Evolutionary conservation across 2,113 vertebrate genomes (phyloP), one percentile per base, ranked within the genome.

Genomic region (Dicerorhinus sumatrensis): DNA sequence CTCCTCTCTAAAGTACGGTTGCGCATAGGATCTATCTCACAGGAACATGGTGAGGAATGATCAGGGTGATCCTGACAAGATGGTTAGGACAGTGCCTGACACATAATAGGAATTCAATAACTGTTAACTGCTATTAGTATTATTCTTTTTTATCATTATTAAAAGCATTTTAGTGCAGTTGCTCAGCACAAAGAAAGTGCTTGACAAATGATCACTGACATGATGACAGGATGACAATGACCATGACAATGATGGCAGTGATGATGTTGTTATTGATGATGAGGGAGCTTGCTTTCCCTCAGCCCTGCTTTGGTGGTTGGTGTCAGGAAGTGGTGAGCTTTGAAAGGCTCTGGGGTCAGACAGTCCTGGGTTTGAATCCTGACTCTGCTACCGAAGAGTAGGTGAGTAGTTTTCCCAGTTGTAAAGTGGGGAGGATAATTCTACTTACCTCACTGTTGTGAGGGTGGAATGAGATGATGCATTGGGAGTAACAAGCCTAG

Each of bases 141-240:
- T 63, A 36, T 51, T 95, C 33, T 14, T 39, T 36, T 58, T 58
- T 91, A 65, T 80, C 54, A 81, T 89, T 95, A 73, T 76, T 90
- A 84, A 97, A 86, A 83, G 16, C 51, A 80, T 94, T 90, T 97
- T 70, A 79, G 27, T 27, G 11, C 36, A 77, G 31, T 51, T n/a
- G 21, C n/a, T 80, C 93, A 82, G 58, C n/a, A 89, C 91, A 95
- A 91, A 96, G 80, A 65, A 77, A 76, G 81, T 51, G 39, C 60
- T 81, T 94, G 65, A 93, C 14, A 89, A 83, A 97, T 39, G 17
- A 62, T 42, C 42, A 13, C 87, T 87, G 88, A 89, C 42, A 91
- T 39, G 54, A 76, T 39, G 63, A 80, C 70, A 94, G 56, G 36
- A 95, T 79, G 83, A 80, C 80, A 83, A 83, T 36, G n/a, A 72